phyloP scores from a whole-genome alignment of 2,113 vertebrate species.

The Lynx canadensis region DNA sequence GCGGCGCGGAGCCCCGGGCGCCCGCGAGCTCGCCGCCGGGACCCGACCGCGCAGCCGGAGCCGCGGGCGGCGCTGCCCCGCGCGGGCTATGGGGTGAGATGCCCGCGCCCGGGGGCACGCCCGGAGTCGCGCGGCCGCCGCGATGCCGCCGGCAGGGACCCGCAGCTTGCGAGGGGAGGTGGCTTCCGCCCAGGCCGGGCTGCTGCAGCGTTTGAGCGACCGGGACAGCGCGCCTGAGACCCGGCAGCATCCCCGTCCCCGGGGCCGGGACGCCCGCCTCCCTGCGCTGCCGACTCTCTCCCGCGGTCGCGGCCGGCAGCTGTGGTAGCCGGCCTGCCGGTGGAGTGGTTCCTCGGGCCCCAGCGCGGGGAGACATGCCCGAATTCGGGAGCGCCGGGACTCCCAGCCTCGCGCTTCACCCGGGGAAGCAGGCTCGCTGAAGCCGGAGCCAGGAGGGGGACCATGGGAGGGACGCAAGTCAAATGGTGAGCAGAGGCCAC shows the following conservation, averaged over 20 bases:
- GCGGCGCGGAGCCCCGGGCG: neutral
- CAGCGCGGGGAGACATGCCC: constrained; percentile 73
- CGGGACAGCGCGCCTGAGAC: neutral
- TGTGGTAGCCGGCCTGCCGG: constrained; percentile 27
- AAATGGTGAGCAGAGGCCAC: constrained; percentile 88
- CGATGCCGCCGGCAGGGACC: constrained; percentile 29
- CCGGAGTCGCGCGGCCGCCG: neutral
- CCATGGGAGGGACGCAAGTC: constrained; percentile 91
- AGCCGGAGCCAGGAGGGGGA: constrained; percentile 80
- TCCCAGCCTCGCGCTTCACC: constrained; percentile 59
- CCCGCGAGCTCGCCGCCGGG: neutral
- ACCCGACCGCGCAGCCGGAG: neutral
- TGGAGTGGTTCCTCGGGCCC: constrained; percentile 25
- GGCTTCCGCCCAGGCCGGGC: constrained; percentile 44
- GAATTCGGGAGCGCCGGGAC: constrained; percentile 54
- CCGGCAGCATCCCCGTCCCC: neutral
- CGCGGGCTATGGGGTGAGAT: constrained; percentile 71
- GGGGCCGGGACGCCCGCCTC: neutral
- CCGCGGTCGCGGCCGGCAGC: neutral
- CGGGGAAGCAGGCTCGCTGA: constrained; percentile 73
- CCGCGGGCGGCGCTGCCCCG: neutral
- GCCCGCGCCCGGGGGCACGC: neutral
- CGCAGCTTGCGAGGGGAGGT: constrained; percentile 17
- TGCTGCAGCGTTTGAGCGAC: constrained; percentile 24
- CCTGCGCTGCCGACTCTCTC: neutral